Evolutionary conservation across 2,113 vertebrate genomes (phyloP).

Genomic region (Sinocyclocheilus anophthalmus): DNA sequence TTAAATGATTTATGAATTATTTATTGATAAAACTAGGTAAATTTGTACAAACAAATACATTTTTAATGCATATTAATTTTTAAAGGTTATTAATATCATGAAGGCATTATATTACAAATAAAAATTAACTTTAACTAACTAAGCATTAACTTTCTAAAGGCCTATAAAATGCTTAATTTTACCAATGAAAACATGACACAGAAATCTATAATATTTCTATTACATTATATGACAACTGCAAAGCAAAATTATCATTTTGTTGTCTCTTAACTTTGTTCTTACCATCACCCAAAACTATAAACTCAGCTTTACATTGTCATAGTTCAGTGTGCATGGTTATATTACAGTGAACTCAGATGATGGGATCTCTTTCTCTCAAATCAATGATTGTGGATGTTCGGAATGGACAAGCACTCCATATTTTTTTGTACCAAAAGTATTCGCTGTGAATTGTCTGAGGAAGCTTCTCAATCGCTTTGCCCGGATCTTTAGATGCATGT

Average conservation of each 20-base stretch:
- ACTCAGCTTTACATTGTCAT: background rate
- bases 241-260: background rate
- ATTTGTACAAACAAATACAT: too few relatives aligned
- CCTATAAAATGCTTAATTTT: background rate
- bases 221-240: background rate
- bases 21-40: too few relatives aligned
- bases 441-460: background rate
- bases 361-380: background rate
- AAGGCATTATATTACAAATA: too few relatives aligned
- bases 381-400: background rate
- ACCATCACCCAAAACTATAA: background rate
- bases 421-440: conserved; percentile 21
- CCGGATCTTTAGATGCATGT: conserved; percentile 20
- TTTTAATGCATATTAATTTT: too few relatives aligned
- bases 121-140: too few relatives aligned
- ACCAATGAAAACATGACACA: background rate
- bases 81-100: too few relatives aligned
- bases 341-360: too few relatives aligned
- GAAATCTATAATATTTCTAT: background rate
- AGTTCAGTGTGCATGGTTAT: background rate
- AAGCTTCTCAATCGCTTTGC: background rate
- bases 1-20: too few relatives aligned
- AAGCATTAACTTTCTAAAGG: background rate
- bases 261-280: background rate
- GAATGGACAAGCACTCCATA: conserved; percentile 5